phyloP scores from a whole-genome alignment of 2,888 invertebrate species.

The Cosmia pyralina region DNA sequence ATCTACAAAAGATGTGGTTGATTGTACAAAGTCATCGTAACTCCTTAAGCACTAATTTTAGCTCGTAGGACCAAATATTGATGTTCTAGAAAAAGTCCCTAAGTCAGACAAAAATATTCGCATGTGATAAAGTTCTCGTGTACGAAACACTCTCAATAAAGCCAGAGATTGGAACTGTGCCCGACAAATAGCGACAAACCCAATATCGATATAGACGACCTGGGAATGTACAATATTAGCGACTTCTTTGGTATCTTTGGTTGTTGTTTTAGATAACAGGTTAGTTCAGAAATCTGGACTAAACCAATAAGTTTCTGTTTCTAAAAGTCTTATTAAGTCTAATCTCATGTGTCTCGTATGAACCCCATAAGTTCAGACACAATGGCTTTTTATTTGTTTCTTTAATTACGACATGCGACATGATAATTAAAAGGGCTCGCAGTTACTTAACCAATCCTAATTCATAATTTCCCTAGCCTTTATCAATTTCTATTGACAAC shows the following conservation, averaged over 20 bases:
- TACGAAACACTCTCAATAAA: slow-evolving; percentile 47
- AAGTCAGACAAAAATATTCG: slow-evolving; percentile 48
- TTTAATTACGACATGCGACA: too few species aligned
- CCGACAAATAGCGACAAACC: slow-evolving; percentile 53
- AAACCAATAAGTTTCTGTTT: background rate
- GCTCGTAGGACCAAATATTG: slow-evolving; percentile 1
- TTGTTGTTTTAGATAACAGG: slow-evolving; percentile 19
- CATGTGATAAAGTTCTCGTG: slow-evolving; percentile 46
- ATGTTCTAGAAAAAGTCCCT: slow-evolving; percentile 31
- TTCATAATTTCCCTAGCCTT: too few species aligned
- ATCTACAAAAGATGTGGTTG: background rate
- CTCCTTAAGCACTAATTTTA: background rate
- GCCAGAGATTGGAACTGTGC: slow-evolving; percentile 56
- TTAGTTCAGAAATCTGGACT: background rate
- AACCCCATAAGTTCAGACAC: too few species aligned
- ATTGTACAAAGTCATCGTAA: background rate
- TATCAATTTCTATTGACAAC: background rate
- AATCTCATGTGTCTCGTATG: too few species aligned
- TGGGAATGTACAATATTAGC: slow-evolving; percentile 37
- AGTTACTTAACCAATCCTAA: too few species aligned
- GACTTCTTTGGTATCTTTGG: slow-evolving; percentile 2
- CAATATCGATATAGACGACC: slow-evolving; percentile 46
- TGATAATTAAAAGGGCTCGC: too few species aligned
- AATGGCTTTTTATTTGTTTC: too few species aligned
- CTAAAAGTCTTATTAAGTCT: too few species aligned